Evolutionary conservation across 2,888 invertebrate genomes (phyloP).

Genomic region (Megastigmus dorsalis): DNA sequence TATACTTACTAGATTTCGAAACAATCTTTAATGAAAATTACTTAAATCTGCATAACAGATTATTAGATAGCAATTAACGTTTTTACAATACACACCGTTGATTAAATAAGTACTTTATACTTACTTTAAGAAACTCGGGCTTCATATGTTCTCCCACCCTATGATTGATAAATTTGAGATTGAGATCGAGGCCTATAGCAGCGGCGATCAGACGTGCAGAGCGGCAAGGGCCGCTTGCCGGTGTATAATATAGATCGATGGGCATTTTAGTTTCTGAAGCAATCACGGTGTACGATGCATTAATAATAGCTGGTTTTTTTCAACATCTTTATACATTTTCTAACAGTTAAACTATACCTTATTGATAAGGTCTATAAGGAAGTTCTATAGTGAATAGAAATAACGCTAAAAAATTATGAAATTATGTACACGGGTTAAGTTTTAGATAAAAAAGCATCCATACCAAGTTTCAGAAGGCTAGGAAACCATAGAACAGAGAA

Average conservation of each 20-base stretch:
- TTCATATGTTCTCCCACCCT: conserved; percentile 80
- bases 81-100: no score
- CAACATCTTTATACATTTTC: background rate
- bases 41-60: background rate
- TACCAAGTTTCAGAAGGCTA: no score
- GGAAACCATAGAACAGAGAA: no score
- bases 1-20: background rate
- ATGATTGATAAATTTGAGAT: conserved; percentile 78
- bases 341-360: background rate
- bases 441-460: no score
- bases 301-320: background rate
- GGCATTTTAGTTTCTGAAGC: conserved; percentile 71
- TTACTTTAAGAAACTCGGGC: conserved; percentile 81
- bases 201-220: conserved; percentile 80
- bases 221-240: conserved; percentile 81
- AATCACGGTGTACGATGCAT: background rate
- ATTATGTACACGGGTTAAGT: no score
- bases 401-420: no score
- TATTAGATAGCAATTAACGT: no score
- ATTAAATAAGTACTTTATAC: no score
- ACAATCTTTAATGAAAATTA: background rate
- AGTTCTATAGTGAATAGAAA: no score
- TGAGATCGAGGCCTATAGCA: conserved; percentile 78
- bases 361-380: no score
- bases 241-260: conserved; percentile 81